Evolutionary conservation across 1,140 invertebrate genomes (phyloP).

Genomic region (Holotrichia oblita): DNA sequence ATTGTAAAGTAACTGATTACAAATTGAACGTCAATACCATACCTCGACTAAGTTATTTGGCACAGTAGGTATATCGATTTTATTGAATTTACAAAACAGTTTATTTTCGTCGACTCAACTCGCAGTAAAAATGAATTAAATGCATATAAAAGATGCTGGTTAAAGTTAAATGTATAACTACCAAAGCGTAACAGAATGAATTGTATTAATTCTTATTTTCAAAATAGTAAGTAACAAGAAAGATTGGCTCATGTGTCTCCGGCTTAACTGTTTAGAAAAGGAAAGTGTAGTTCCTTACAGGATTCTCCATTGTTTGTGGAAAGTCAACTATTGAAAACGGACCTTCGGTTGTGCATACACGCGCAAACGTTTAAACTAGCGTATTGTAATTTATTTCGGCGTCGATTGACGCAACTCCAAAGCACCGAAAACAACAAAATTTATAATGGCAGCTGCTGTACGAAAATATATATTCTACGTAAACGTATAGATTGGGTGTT

Average conservation of each 20-base stretch:
- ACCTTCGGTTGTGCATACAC: not conserved
- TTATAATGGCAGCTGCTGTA: constrained; percentile 11
- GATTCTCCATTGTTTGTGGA: not conserved
- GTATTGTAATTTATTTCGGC: constrained; percentile 16
- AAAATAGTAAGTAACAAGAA: not conserved
- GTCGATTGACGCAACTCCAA: constrained; percentile 11
- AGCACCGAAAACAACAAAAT: constrained; percentile 7
- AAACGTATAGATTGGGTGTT: constrained; percentile 1
- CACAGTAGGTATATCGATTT: too few species aligned
- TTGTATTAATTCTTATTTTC: not conserved
- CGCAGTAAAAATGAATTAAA: too few species aligned
- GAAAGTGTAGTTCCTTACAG: not conserved
- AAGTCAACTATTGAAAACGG: not conserved
- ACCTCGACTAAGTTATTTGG: too few species aligned
- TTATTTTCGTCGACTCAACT: too few species aligned
- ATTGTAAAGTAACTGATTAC: not conserved
- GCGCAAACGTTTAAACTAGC: not conserved
- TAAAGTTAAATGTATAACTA: too few species aligned
- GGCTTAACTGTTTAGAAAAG: too few species aligned
- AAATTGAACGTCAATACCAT: not conserved
- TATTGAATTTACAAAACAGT: too few species aligned
- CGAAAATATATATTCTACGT: constrained; percentile 17
- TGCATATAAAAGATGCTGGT: too few species aligned
- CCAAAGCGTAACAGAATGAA: not conserved
- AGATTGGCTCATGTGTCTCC: not conserved